Evolutionary conservation across 1,140 invertebrate genomes (phyloP).

Genomic region (Calliopsis andreniformis): DNA sequence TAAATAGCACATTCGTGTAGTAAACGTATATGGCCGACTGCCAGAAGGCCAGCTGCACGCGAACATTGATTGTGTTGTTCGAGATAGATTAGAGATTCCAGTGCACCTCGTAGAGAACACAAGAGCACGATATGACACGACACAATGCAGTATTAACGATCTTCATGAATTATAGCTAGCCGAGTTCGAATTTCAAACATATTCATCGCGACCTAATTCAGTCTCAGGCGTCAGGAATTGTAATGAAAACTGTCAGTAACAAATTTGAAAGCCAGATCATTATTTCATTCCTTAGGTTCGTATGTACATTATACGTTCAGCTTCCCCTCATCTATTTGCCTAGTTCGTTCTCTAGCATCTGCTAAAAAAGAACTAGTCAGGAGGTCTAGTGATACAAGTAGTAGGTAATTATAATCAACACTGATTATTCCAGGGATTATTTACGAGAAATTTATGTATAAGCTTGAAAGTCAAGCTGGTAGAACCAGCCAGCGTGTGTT

Average conservation of each 20-base stretch:
- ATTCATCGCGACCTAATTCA: conserved; percentile 14
- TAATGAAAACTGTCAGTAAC: too few relatives aligned
- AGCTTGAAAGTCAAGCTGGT: not conserved
- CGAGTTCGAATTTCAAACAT: conserved; percentile 3
- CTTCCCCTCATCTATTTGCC: too few relatives aligned
- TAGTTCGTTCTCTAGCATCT: too few relatives aligned
- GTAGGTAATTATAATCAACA: too few relatives aligned
- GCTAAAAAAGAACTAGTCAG: too few relatives aligned
- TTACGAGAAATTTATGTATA: too few relatives aligned
- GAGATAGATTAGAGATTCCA: conserved; percentile 48
- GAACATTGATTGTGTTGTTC: conserved; percentile 14
- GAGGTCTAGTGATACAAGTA: too few relatives aligned
- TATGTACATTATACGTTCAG: too few relatives aligned
- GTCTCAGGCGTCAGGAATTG: too few relatives aligned
- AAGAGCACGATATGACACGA: conserved; percentile 38
- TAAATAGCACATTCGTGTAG: not conserved
- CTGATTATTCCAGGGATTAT: too few relatives aligned
- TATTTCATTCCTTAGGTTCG: too few relatives aligned
- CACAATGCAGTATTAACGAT: conserved; percentile 38
- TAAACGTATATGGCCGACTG: conserved; percentile 24
- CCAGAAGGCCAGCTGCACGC: conserved; percentile 29
- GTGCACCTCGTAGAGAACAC: conserved; percentile 23
- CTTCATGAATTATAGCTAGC: conserved; percentile 36
- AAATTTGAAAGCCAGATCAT: not conserved
- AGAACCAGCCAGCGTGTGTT: conserved; percentile 27